phyloP scores from a whole-genome alignment of 2,797 vertebrate species.

The Atherinosoma microstoma region DNA sequence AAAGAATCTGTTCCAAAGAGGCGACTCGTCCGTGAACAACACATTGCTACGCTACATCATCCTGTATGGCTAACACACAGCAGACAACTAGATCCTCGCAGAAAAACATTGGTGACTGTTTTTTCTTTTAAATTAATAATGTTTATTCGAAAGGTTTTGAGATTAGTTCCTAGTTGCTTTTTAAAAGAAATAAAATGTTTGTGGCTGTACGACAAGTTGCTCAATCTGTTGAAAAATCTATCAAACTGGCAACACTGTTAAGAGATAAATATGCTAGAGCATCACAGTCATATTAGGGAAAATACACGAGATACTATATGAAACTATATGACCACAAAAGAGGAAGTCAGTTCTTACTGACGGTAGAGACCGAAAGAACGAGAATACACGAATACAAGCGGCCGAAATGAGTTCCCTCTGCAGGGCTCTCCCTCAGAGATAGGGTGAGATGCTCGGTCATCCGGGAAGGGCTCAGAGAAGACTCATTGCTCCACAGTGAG shows the following conservation, averaged over 20 bases:
- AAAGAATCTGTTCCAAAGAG: too few species aligned
- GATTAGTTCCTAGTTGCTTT: too few species aligned
- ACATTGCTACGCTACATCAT: too few species aligned
- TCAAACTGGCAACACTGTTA: neutral
- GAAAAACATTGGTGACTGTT: neutral
- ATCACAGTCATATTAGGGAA: neutral
- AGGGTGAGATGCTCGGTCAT: too few species aligned
- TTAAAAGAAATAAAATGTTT: too few species aligned
- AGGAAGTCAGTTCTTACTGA: neutral
- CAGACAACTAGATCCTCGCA: neutral
- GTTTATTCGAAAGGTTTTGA: neutral
- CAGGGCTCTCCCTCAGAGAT: too few species aligned
- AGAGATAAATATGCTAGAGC: neutral
- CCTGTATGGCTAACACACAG: neutral
- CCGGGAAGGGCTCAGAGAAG: too few species aligned
- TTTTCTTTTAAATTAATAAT: neutral
- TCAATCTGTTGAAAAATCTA: neutral
- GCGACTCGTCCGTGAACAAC: too few species aligned
- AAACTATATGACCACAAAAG: neutral
- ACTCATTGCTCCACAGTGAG: too few species aligned
- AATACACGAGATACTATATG: neutral
- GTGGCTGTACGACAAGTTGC: neutral
- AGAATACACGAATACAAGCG: too few species aligned
- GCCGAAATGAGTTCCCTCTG: too few species aligned
- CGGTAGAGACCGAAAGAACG: too few species aligned